These are phyloP conservation scores for Phortica variegata DNA, from an alignment of 1,140 invertebrate species.

Conservation along the genomic window DNA sequence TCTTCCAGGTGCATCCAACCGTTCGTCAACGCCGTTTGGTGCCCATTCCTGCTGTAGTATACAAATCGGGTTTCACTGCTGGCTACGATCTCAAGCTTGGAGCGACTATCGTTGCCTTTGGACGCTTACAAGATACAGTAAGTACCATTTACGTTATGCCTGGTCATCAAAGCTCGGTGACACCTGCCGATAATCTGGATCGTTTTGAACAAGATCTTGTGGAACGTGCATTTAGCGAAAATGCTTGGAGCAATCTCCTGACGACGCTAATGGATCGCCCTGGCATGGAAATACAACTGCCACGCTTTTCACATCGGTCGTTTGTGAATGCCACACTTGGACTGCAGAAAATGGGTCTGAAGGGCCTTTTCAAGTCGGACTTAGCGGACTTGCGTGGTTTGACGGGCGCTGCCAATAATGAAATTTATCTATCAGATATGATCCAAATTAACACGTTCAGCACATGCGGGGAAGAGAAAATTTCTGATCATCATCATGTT, in stretches of 20 bases:
- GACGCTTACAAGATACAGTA: slow-evolving; percentile 68
- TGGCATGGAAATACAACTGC: slow-evolving; percentile 77
- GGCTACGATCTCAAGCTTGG: slow-evolving; percentile 80
- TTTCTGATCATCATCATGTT: slow-evolving; percentile 72
- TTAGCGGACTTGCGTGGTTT: slow-evolving; percentile 77
- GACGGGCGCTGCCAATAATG: slow-evolving; percentile 70
- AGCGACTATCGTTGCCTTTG: slow-evolving; percentile 75
- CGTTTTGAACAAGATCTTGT: slow-evolving; percentile 69
- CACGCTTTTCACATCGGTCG: slow-evolving; percentile 78
- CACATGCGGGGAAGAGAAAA: slow-evolving; percentile 73
- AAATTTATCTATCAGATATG: slow-evolving; percentile 76
- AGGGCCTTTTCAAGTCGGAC: slow-evolving; percentile 71
- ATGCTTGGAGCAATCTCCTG: slow-evolving; percentile 72
- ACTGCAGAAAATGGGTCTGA: slow-evolving; percentile 75
- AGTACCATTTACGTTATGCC: slow-evolving; percentile 79
- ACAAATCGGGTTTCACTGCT: slow-evolving; percentile 72
- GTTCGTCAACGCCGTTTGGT: slow-evolving; percentile 75
- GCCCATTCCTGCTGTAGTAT: slow-evolving; percentile 78
- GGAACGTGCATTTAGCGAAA: slow-evolving; percentile 65
- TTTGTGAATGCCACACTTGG: slow-evolving; percentile 76
- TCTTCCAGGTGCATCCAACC: slow-evolving; percentile 77
- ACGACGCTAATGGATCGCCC: slow-evolving; percentile 70
- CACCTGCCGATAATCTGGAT: slow-evolving; percentile 74
- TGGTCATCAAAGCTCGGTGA: slow-evolving; percentile 71
- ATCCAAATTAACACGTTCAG: slow-evolving; percentile 77